phyloP scores from a whole-genome alignment of 2,797 vertebrate genomes.

The Champsocephalus esox region DNA sequence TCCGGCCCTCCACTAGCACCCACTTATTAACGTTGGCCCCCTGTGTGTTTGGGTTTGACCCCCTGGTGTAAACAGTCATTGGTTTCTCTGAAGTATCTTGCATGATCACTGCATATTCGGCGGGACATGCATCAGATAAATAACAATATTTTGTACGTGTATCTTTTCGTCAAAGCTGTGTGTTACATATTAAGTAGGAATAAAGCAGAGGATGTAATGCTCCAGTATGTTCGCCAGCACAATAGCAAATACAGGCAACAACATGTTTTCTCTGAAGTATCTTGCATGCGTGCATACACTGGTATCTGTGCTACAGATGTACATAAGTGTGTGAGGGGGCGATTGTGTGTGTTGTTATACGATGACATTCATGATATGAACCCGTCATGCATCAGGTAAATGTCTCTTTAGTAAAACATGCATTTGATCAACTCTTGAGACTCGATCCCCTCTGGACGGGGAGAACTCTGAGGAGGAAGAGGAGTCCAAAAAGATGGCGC shows the following conservation, averaged over 20 bases:
- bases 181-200: slow-evolving; percentile 14
- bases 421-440: slow-evolving; percentile 1
- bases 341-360: background rate
- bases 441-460: slow-evolving; percentile 8
- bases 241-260: too few species aligned
- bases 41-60: too few species aligned
- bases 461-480: slow-evolving; percentile 9
- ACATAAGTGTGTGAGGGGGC: too few species aligned
- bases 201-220: slow-evolving; percentile 25
- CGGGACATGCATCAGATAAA: too few species aligned
- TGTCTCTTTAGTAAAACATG: background rate
- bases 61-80: too few species aligned
- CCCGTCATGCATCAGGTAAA: background rate
- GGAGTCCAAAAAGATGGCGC: background rate
- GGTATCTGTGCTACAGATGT: slow-evolving; percentile 14
- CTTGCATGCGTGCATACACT: slow-evolving; percentile 18
- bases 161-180: background rate
- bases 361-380: background rate
- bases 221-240: background rate
- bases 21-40: too few species aligned
- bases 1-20: too few species aligned
- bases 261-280: too few species aligned
- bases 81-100: too few species aligned
- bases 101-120: too few species aligned
- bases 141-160: background rate